phyloP scores from a whole-genome alignment of 2,888 invertebrate genomes.

The Gonocerus acuteangulatus region DNA sequence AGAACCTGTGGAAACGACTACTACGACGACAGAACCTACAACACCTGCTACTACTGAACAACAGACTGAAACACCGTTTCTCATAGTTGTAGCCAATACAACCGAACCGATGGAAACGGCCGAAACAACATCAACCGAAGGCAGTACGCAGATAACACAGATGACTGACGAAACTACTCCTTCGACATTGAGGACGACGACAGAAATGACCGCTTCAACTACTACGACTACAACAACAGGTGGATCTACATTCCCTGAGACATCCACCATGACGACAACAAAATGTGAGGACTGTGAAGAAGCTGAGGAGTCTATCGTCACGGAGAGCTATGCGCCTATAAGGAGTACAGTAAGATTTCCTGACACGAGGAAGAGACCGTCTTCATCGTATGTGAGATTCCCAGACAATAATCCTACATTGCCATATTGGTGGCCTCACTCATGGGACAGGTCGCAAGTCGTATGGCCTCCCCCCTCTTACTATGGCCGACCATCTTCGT shows the following conservation, averaged over 20 bases:
- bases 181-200: no score
- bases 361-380: background rate
- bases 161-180: no score
- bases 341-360: constrained; percentile 28
- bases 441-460: constrained; percentile 21
- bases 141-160: no score
- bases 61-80: constrained; percentile 23
- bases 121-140: background rate
- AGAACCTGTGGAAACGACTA: constrained; percentile 21
- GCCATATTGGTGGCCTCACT: constrained; percentile 29
- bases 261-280: constrained; percentile 33
- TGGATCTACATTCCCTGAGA: no score
- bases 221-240: no score
- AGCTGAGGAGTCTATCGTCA: background rate
- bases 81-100: constrained; percentile 28
- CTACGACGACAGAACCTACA: constrained; percentile 27
- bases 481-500: no score
- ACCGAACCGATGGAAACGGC: constrained; percentile 18
- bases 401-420: constrained; percentile 9
- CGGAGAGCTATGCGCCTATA: constrained; percentile 9
- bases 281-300: background rate
- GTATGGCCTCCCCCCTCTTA: background rate
- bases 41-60: constrained; percentile 22
- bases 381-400: constrained; percentile 26
- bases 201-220: no score